Percentiles rank a stretch among this genome's conserved stretches.
phyloP scores from a whole-genome alignment of 2,888 invertebrate genomes.

The Cyrtodaria siliqua region DNA sequence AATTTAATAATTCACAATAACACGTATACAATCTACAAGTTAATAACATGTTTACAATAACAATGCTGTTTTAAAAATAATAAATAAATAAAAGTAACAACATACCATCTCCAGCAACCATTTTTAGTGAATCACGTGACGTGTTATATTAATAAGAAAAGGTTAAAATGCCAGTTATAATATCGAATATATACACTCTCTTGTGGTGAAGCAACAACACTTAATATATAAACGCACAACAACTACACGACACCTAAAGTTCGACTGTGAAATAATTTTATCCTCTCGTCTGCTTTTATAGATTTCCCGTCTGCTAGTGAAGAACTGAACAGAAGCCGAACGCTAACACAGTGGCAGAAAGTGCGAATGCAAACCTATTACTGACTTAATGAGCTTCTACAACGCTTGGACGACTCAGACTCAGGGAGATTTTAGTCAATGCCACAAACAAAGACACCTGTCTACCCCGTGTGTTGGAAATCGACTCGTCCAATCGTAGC shows the following conservation, averaged over 20 bases:
- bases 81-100: background rate
- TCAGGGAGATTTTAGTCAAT: constrained; percentile 16
- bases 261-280: background rate
- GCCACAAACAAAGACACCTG: constrained; percentile 31
- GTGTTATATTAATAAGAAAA: too few relatives aligned
- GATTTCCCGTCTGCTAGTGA: constrained; percentile 3
- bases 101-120: constrained; percentile 50
- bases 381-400: constrained; percentile 44
- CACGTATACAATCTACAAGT: background rate
- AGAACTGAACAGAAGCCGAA: background rate
- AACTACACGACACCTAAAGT: constrained; percentile 6
- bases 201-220: constrained; percentile 4
- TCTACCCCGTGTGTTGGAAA: constrained; percentile 9
- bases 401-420: constrained; percentile 37
- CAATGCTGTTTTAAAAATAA: constrained; percentile 1
- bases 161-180: too few relatives aligned
- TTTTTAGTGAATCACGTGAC: constrained; percentile 10
- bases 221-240: constrained; percentile 7
- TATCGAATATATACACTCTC: too few relatives aligned
- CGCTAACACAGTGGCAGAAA: constrained; percentile 31
- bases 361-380: constrained; percentile 52
- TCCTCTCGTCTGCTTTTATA: background rate
- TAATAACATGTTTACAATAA: background rate
- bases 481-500: constrained; percentile 24
- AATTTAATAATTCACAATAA: too few relatives aligned